Conservation (phyloP, 1,140 invertebrate genomes). For the Trichonephila inaurata region DNA sequence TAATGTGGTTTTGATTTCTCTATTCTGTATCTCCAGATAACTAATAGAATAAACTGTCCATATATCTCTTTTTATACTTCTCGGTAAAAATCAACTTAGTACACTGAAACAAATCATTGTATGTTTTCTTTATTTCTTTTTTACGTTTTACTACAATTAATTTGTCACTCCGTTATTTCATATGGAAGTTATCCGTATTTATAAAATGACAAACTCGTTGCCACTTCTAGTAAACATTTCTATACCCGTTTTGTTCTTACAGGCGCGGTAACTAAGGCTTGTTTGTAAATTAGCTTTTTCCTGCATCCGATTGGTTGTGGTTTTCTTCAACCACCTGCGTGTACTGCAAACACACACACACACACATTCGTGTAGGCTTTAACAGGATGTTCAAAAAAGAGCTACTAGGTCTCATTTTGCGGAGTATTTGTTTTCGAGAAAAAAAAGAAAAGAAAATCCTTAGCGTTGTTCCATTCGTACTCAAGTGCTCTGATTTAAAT, state of each 20-base stretch:
- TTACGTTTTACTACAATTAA: no score
- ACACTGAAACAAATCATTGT: no score
- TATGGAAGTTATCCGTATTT: no score
- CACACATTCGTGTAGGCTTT: constrained; percentile 44
- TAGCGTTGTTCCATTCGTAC: constrained; percentile 9
- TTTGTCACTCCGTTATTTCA: no score
- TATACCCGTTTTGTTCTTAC: not conserved
- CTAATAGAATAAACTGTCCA: no score
- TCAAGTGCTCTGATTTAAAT: not conserved
- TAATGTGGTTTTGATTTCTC: no score
- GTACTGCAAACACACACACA: constrained; percentile 43
- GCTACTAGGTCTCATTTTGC: not conserved
- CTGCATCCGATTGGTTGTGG: constrained; percentile 41
- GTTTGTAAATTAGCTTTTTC: constrained; percentile 3
- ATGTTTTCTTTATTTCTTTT: no score
- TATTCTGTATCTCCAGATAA: no score
- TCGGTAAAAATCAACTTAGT: no score
- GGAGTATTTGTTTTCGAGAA: not conserved
- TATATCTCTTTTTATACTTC: no score
- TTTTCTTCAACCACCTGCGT: constrained; percentile 47
- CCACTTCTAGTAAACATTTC: not conserved
- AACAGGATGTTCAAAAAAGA: constrained; percentile 29
- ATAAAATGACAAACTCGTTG: no score
- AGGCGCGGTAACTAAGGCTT: constrained; percentile 13
- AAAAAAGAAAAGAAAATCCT: not conserved